Base-by-base conservation (phyloP, 1,140 invertebrate species). In the Drosophila ficusphila region DNA sequence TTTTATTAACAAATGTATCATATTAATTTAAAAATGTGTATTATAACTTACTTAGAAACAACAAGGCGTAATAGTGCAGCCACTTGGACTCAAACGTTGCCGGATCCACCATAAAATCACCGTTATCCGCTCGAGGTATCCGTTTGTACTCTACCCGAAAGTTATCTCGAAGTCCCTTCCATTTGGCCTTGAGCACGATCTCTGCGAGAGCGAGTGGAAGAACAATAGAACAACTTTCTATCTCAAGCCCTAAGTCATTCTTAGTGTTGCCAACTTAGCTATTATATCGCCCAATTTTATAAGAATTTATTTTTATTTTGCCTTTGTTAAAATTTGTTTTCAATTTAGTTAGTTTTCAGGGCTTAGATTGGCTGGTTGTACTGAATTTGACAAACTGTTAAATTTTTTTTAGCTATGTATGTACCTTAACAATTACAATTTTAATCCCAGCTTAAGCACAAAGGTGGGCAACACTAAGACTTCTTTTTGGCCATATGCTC, bases 111-210 rank as follows among this genome's bases (percentile, higher is more conserved):
- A 90, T 42, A 29, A 91, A 90, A 11, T 91, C 90, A 4, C 89
- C 90, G 42, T 89, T 85, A 42, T 91, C 90, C 2, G 79, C 77
- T 2, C 91, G 73, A 36, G 91, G 91, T 67, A 91, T 91, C 34
- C 90, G 77, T 34, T 91, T 91, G 23, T 90, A 91, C 54, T 91
- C 90, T 4, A 91, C 90, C 4, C 91, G 73, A 61, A 91, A 91
- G 70, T 91, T 91, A 49, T 91, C 91, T 19, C 91, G 73, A 60
- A 91, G 60, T n/a, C 91, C 91, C 54, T 91, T 91, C 91, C 91
- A 91, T 61, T 91, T 91, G 53, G 91, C 91, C 68, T 91, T 91
- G 27, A 91, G 82, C 11, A 91, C 90, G 49, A 90, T 90, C 64
- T 91, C 90, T 91, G 68, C 0, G 16, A 12, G 41, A 42, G 29